These are phyloP conservation scores for Ariolimax columbianus DNA, from an alignment of 2,888 invertebrate genomes.

Conservation along the genomic window DNA sequence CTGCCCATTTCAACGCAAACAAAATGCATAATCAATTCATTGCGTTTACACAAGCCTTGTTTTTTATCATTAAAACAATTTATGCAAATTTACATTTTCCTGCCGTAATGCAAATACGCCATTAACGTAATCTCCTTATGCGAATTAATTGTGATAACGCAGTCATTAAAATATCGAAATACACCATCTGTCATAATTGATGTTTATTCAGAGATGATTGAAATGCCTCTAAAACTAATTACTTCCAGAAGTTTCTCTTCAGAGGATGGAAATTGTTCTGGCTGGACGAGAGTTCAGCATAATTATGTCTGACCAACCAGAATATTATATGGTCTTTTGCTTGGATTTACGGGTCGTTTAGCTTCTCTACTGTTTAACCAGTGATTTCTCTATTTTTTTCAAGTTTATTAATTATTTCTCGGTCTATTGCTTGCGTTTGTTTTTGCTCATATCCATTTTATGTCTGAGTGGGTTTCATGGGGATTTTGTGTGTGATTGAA, in stretches of 20 bases:
- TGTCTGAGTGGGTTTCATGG: too few species aligned
- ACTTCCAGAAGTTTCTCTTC: neutral
- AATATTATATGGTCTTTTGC: too few species aligned
- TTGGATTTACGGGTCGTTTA: too few species aligned
- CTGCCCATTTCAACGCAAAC: neutral
- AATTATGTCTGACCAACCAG: too few species aligned
- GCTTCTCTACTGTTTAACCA: too few species aligned
- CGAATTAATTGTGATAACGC: neutral
- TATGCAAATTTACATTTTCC: neutral
- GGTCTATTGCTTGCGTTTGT: too few species aligned
- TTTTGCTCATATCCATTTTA: too few species aligned
- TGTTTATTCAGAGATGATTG: neutral
- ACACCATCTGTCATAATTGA: neutral
- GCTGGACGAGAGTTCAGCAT: too few species aligned
- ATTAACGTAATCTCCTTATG: neutral
- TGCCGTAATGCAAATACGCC: neutral
- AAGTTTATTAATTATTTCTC: too few species aligned
- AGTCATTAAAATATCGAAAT: neutral
- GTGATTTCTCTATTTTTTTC: too few species aligned
- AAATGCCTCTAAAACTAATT: neutral
- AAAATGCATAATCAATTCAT: neutral
- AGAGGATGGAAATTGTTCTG: too few species aligned
- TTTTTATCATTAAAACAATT: neutral
- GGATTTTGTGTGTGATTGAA: too few species aligned
- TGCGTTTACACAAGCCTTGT: neutral